These are phyloP conservation scores for Tauraco erythrolophus DNA, from an alignment of 2,113 vertebrate species.

Conservation along the genomic window DNA sequence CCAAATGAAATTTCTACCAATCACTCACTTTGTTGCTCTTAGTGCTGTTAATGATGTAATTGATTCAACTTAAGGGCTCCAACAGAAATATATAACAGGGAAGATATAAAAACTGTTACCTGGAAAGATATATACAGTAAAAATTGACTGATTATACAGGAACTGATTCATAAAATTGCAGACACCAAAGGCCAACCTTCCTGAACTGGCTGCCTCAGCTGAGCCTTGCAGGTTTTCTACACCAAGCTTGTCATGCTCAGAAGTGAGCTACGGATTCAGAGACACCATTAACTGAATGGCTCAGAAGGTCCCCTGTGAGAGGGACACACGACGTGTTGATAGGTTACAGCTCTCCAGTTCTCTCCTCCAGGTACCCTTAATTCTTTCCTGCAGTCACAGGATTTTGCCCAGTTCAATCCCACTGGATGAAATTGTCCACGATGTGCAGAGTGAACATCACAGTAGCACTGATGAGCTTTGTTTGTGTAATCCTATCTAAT, in stretches of 20 bases:
- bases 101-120: neutral
- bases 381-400: neutral
- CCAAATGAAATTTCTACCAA: slow-evolving; percentile 36
- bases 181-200: neutral
- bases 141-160: neutral
- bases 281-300: rapidly evolving
- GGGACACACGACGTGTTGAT: no score
- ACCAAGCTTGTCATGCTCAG: rapidly evolving
- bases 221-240: neutral
- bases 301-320: neutral
- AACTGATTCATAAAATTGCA: neutral
- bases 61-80: neutral
- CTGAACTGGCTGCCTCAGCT: neutral
- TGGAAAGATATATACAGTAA: neutral
- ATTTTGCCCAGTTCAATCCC: neutral
- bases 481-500: neutral
- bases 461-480: neutral
- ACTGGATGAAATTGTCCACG: rapidly evolving
- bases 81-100: neutral
- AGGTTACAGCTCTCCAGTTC: neutral
- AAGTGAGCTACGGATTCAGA: neutral
- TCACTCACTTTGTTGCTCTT: slow-evolving; percentile 11
- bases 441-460: neutral
- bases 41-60: neutral
- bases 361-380: neutral